Evolutionary conservation across 1,140 invertebrate genomes (phyloP).

Genomic region (Hyposmocoma kahamanoa): DNA sequence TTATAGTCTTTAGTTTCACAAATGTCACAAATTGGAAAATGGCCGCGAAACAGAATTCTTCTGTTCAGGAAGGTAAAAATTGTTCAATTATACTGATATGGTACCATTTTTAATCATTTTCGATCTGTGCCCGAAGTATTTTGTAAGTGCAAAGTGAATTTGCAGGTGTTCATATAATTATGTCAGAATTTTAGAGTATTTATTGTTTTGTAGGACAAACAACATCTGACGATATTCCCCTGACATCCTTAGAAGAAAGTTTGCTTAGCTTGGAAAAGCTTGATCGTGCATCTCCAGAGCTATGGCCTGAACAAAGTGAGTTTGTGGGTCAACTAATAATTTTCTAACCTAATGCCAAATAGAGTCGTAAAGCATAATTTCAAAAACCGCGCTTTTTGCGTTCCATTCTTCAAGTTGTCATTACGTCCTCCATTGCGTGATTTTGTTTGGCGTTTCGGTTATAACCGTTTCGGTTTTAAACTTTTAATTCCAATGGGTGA

Average conservation of each 20-base stretch:
- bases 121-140: too few relatives aligned
- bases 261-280: conserved; percentile 90
- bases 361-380: conserved; percentile 22
- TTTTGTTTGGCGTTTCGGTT: conserved; percentile 42
- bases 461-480: conserved; percentile 51
- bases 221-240: conserved; percentile 66
- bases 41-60: conserved; percentile 68
- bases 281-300: conserved; percentile 90
- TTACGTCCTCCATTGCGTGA: conserved; percentile 32
- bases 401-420: conserved; percentile 55
- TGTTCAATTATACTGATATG: too few relatives aligned
- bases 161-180: too few relatives aligned
- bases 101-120: too few relatives aligned
- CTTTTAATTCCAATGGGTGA: conserved; percentile 53
- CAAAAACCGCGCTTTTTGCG: conserved; percentile 58
- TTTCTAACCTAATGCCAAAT: background rate
- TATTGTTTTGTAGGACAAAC: conserved; percentile 46
- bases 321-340: conserved; percentile 18
- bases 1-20: background rate
- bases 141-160: too few relatives aligned
- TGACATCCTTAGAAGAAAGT: conserved; percentile 78
- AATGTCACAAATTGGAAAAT: conserved; percentile 64
- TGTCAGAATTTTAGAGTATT: too few relatives aligned
- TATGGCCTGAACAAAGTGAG: conserved; percentile 96
- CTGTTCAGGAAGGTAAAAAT: conserved; percentile 52